Evolutionary conservation across 2,888 invertebrate genomes (phyloP), one percentile per base, ranked within the genome.

Genomic region (Hyppa rectilinea): DNA sequence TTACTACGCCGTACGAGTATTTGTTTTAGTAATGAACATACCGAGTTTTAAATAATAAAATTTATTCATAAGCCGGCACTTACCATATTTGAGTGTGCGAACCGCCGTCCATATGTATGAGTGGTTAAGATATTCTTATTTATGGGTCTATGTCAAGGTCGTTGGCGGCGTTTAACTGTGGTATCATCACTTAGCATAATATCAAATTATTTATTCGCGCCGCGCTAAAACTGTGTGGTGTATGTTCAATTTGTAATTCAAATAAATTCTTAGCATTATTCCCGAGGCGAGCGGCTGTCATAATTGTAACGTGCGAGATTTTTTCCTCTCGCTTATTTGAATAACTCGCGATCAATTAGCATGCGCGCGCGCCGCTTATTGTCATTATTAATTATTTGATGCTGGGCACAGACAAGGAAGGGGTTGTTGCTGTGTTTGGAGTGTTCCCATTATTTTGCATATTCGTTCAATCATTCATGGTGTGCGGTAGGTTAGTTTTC

Each of bases 21-120:
- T 96, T 95, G 95, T 96, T 96, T 96, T 96, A 95, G 96, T 96
- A 96, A 96, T 95, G 95, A 95, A 96, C 95, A 94, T 95, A 93
- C 94, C 92, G 92, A 93, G 94, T 95, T 95, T 96, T 95, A 95
- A 95, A 95, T 95, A 95, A 95, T 95, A 95, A 95, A 95, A 95
- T 95, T 91, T 95, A 96, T 96, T 95, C 96, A 96, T 95, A 96
- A 95, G 93, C 92, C 93, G 91, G 93, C 93, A 94, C 95, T 95
- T 95, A 94, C 94, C 95, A 95, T 95, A 95, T 94, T 93, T 90
- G 95, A 93, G 95, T 94, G 93, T 92, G 94, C 93, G 93, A 92
- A 92, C 90, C 90, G 89, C 88, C 92, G 95, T 94, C 94, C 95
- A 95, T 95, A 95, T 95, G 96, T 95, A 96, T 96, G 95, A 95